Evolutionary conservation across 2,888 invertebrate species (phyloP).

Genomic region (Hyposoter dolosus): DNA sequence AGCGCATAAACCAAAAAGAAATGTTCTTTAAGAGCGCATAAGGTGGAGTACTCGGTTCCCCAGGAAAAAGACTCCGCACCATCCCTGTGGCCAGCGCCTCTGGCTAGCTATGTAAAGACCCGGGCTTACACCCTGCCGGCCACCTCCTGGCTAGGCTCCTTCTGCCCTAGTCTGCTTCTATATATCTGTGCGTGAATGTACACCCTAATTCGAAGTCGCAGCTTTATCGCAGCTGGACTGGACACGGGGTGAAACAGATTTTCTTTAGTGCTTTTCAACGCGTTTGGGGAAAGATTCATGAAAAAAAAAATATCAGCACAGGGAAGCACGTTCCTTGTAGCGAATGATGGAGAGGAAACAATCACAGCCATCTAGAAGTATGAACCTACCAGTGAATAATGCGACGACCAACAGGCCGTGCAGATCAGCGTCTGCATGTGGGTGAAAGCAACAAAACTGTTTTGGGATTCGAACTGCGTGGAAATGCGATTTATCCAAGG

Average conservation of each 20-base stretch:
- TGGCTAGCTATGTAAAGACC: constrained; percentile 7
- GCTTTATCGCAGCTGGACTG: constrained; percentile 55
- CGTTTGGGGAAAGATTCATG: constrained; percentile 46
- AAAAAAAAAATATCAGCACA: constrained; percentile 15
- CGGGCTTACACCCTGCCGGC: constrained; percentile 7
- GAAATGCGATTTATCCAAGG: constrained; percentile 75
- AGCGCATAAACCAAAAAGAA: constrained; percentile 69
- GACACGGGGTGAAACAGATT: constrained; percentile 75
- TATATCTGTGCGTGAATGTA: background rate
- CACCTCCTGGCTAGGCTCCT: background rate
- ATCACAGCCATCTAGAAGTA: constrained; percentile 17
- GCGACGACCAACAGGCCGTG: constrained; percentile 19
- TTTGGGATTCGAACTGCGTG: constrained; percentile 76
- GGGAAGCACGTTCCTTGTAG: constrained; percentile 21
- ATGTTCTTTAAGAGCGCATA: constrained; percentile 70
- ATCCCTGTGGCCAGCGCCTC: background rate
- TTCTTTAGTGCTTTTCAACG: constrained; percentile 74
- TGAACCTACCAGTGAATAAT: constrained; percentile 45
- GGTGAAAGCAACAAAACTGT: constrained; percentile 25
- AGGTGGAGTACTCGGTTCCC: constrained; percentile 42
- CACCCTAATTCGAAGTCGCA: constrained; percentile 62
- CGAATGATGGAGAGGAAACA: constrained; percentile 39
- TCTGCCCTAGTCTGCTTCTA: background rate
- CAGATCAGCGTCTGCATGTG: background rate
- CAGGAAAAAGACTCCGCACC: constrained; percentile 18